Base-by-base conservation (phyloP, 2,797 vertebrate genomes). In the Neostethus bicornis region DNA sequence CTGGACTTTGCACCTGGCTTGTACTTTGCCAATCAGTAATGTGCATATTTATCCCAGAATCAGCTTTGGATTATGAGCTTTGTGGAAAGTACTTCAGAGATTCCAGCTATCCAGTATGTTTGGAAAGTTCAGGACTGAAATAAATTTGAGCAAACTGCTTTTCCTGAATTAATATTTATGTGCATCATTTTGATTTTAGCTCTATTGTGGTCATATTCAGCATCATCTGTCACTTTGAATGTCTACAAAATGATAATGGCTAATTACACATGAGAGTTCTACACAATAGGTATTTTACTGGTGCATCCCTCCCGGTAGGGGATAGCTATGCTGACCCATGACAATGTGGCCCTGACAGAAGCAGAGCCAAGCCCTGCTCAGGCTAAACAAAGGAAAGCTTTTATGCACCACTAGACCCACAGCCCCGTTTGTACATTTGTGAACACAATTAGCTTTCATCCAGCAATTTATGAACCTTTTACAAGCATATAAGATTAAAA, bases 31-130 rank as follows among this genome's bases (percentile, higher is more conserved):
- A 80, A 83, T 79, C 69, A 70, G 59, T 34, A 39, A 73, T 60
- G 58, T 67, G 51, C 70, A 62, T 76, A 73, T 77, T 81, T 79
- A 81, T 77, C 63, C 64, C 55, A 49, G 45, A 75, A 77, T 85
- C 72, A 66, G 39, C 39, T 71, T 44, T 61, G 68, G 58, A 72
- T 89, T 85, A 73, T 51, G n/a, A 48, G 84, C 82, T 79, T 88
- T 68, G 45, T 41, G 53, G 25, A 37, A 26, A 58, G 51, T 56
- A 58, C 39, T 73, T 73, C 29, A 49, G 19, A 60, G 41, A 61
- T 58, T 73, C 73, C 39, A 47, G 42, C 31, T 13, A 32, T n/a
- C 9, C 16, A 42, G 11, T 2, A 44, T 47, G 46, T 56, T 66
- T 37, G n/a, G 21, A 47, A 50, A 39, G 26, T 58, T 61, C 47